Conservation (phyloP, 35 echinoderm and acorn worm species). For the Stichopus chloronotus region DNA sequence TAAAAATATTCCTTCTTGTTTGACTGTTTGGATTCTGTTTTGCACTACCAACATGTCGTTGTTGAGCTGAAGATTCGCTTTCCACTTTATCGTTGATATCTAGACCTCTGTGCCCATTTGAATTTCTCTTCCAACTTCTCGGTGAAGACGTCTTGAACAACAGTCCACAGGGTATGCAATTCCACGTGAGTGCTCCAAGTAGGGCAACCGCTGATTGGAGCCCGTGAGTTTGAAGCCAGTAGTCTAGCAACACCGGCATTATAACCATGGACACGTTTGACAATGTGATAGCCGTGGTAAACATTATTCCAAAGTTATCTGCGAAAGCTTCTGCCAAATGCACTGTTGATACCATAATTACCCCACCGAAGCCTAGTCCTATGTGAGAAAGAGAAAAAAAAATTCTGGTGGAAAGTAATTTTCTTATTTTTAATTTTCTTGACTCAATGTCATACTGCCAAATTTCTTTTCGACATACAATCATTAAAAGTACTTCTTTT, state of each 20-base stretch:
- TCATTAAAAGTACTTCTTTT: too few species aligned
- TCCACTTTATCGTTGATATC: not conserved
- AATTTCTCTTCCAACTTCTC: not conserved
- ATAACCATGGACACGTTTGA: not conserved
- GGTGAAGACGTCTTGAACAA: not conserved
- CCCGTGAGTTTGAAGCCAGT: not conserved
- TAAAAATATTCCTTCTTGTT: not conserved
- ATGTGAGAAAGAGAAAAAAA: not conserved
- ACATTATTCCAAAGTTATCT: not conserved
- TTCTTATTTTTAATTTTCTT: too few species aligned
- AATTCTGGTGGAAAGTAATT: too few species aligned
- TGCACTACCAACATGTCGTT: not conserved
- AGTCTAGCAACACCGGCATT: not conserved
- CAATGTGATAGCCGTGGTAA: not conserved
- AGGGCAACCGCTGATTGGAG: not conserved
- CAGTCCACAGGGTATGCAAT: not conserved
- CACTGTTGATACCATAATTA: not conserved
- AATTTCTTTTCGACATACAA: too few species aligned
- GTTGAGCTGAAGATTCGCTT: not conserved
- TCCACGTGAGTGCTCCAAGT: conserved; percentile 26
- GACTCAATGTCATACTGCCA: too few species aligned
- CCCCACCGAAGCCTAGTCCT: not conserved
- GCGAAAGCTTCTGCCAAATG: not conserved
- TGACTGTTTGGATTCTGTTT: not conserved
- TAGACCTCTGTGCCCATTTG: not conserved